Conservation (phyloP, 2,797 vertebrate species). For the Premnoplex brunnescens region DNA sequence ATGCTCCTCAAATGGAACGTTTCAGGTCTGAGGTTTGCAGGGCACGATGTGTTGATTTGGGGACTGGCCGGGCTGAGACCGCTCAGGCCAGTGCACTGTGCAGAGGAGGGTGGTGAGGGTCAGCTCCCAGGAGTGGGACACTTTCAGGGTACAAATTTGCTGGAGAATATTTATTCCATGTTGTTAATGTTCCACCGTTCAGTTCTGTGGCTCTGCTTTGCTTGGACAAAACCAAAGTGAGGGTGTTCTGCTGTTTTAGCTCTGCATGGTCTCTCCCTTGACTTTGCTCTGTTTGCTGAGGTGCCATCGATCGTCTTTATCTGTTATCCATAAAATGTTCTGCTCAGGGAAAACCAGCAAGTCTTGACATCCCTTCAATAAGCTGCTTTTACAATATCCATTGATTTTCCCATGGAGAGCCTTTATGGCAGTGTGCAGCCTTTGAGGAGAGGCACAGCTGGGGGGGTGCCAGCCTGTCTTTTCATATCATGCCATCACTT, state of each 20-base stretch:
- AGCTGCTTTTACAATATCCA: not conserved
- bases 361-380: not conserved
- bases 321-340: not conserved
- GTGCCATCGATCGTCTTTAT: not conserved
- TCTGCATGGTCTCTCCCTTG: not conserved
- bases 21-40: not conserved
- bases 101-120: not conserved
- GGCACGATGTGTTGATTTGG: not conserved
- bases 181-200: not conserved
- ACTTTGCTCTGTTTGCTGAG: not conserved
- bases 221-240: not conserved
- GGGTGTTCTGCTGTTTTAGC: not conserved
- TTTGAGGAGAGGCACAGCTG: not conserved
- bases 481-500: not conserved
- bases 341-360: not conserved
- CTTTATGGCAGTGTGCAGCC: not conserved
- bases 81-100: not conserved
- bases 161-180: not conserved
- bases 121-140: not conserved
- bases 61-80: not conserved
- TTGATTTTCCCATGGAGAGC: conserved; percentile 26
- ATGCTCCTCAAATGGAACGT: not conserved
- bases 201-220: not conserved
- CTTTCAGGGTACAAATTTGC: not conserved
- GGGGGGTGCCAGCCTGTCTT: not conserved